Conservation (phyloP, 2,888 invertebrate species). For the Latheticus oryzae region DNA sequence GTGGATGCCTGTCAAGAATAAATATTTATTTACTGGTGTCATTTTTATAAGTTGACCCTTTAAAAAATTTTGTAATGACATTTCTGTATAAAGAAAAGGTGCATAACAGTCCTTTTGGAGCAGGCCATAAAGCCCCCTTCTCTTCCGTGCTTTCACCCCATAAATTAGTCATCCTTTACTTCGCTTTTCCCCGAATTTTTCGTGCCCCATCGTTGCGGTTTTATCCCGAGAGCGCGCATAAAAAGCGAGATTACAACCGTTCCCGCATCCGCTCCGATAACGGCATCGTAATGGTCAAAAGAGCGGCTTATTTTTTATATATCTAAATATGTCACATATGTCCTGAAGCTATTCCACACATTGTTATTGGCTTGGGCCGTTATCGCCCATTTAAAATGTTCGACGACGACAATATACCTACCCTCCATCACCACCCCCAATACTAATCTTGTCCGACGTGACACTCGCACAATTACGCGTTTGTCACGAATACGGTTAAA, state of each 20-base stretch:
- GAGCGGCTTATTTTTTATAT: slow-evolving; percentile 62
- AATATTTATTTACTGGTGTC: too few species aligned
- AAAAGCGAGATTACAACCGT: slow-evolving; percentile 38
- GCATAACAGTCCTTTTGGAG: too few species aligned
- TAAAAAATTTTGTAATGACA: too few species aligned
- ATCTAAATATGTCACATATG: slow-evolving; percentile 62
- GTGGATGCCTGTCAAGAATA: too few species aligned
- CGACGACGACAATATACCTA: slow-evolving; percentile 31
- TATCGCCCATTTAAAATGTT: slow-evolving; percentile 50
- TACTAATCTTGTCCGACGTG: slow-evolving; percentile 50
- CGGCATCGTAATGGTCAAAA: slow-evolving; percentile 61
- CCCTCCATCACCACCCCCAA: slow-evolving; percentile 28
- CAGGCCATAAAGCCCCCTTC: too few species aligned
- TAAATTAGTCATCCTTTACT: too few species aligned
- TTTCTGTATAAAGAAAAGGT: too few species aligned
- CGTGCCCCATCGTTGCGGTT: slow-evolving; percentile 9
- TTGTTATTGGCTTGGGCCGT: slow-evolving; percentile 49
- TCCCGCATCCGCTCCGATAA: slow-evolving; percentile 47
- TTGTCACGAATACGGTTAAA: slow-evolving; percentile 59
- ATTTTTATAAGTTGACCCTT: too few species aligned
- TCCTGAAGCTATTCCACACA: slow-evolving; percentile 53
- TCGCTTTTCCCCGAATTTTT: slow-evolving; percentile 8
- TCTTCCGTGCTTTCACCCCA: too few species aligned
- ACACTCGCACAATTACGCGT: slow-evolving; percentile 60
- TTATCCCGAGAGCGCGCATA: slow-evolving; percentile 29